phyloP scores from a whole-genome alignment of 1,140 invertebrate genomes.

The Idris sp. region DNA sequence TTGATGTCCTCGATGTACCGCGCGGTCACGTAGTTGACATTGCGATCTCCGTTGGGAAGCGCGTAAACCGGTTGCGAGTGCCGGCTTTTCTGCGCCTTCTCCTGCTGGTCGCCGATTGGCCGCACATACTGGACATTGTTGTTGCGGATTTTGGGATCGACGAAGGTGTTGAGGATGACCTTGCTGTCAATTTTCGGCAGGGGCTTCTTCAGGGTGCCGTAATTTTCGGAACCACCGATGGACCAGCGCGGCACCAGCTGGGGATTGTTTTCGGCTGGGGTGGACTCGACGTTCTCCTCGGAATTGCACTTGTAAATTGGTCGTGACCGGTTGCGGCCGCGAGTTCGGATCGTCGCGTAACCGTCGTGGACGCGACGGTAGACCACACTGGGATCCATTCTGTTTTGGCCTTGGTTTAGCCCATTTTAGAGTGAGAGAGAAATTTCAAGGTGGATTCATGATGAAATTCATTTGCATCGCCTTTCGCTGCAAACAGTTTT shows the following conservation, averaged over 20 bases:
- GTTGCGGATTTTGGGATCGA: conserved; percentile 36
- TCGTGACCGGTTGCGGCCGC: conserved; percentile 68
- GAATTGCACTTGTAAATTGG: conserved; percentile 71
- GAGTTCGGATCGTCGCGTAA: conserved; percentile 87
- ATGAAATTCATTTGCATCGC: too few relatives aligned
- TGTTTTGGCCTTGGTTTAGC: conserved; percentile 8
- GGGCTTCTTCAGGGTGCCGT: conserved; percentile 18
- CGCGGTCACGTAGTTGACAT: conserved; percentile 69
- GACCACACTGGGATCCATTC: conserved; percentile 74
- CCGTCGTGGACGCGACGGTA: conserved; percentile 86
- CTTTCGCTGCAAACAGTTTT: too few relatives aligned
- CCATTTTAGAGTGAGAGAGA: neutral
- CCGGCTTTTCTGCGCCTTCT: neutral
- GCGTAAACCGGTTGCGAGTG: too few relatives aligned
- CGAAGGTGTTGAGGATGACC: conserved; percentile 70
- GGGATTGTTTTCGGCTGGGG: neutral
- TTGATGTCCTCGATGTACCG: conserved; percentile 75
- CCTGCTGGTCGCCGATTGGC: neutral
- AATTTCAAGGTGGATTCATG: too few relatives aligned
- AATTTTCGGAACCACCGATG: neutral
- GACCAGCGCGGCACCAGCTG: conserved; percentile 33
- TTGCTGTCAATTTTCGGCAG: neutral
- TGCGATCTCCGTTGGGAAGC: too few relatives aligned
- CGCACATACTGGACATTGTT: conserved; percentile 21
- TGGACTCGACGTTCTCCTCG: conserved; percentile 42